phyloP scores from a whole-genome alignment of 2,113 vertebrate species.

The Phainopepla nitens region DNA sequence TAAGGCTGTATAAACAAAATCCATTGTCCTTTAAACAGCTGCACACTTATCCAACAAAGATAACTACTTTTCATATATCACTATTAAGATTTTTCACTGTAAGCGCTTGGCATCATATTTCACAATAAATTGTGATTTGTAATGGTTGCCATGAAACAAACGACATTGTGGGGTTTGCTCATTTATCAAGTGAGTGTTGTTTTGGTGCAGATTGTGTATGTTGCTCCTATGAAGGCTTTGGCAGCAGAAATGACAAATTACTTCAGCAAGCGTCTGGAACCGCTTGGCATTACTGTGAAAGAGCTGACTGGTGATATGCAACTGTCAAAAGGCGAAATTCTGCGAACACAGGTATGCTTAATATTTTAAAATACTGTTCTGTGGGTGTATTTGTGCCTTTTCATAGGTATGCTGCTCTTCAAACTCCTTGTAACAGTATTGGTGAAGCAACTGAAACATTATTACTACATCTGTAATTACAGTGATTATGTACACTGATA shows the following conservation, averaged over 20 bases:
- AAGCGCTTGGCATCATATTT: slow-evolving; percentile 78
- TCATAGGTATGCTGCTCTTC: not conserved
- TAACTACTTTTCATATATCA: slow-evolving; percentile 82
- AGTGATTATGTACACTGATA: not conserved
- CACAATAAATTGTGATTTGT: slow-evolving; percentile 85
- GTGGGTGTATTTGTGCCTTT: not conserved
- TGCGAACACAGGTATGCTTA: slow-evolving; percentile 89
- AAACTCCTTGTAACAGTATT: not conserved
- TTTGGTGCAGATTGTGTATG: slow-evolving; percentile 89
- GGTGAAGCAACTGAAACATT: not conserved
- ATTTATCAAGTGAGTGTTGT: slow-evolving; percentile 83
- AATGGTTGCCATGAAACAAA: slow-evolving; percentile 82
- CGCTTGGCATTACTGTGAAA: slow-evolving; percentile 89
- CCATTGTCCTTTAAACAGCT: slow-evolving; percentile 71
- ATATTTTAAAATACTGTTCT: not conserved
- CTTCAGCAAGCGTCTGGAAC: slow-evolving; percentile 93
- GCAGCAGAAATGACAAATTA: slow-evolving; percentile 99
- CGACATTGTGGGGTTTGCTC: slow-evolving; percentile 73
- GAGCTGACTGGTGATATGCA: slow-evolving; percentile 98
- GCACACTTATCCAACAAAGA: slow-evolving; percentile 62
- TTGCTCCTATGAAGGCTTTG: slow-evolving; percentile 98
- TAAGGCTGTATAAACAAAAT: slow-evolving; percentile 70
- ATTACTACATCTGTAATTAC: not conserved
- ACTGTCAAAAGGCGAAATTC: slow-evolving; percentile 95
- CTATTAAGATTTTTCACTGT: slow-evolving; percentile 79